A percentile compares a stretch with the other conserved stretches of the same genome.
These are phyloP conservation scores for Ypsolopha scabrella DNA, from an alignment of 2,888 invertebrate genomes.

Conservation along the genomic window DNA sequence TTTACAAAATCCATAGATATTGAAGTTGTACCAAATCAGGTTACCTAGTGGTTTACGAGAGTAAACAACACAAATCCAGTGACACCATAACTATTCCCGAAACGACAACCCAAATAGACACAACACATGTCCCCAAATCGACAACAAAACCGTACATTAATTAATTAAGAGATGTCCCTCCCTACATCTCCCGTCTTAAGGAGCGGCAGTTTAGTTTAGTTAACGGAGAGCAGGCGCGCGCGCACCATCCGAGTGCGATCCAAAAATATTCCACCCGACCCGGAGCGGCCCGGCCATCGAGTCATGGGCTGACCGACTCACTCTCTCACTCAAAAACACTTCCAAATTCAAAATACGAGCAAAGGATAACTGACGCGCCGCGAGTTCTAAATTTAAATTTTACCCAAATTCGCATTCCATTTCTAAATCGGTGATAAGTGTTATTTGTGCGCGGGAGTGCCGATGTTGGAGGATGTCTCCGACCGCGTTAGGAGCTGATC, in stretches of 20 bases:
- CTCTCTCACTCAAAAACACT: neutral
- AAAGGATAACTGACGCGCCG: constrained; percentile 1
- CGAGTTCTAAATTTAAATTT: constrained; percentile 4
- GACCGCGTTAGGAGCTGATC: constrained; percentile 50
- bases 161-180: constrained; percentile 8
- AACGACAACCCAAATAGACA: neutral
- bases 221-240: constrained; percentile 49
- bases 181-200: constrained; percentile 57
- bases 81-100: neutral
- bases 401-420: constrained; percentile 3
- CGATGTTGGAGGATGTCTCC: constrained; percentile 38
- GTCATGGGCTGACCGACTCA: constrained; percentile 28
- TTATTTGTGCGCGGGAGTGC: no score
- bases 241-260: constrained; percentile 41
- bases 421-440: neutral
- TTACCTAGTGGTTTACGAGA: no score
- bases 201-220: constrained; percentile 47
- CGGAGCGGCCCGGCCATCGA: constrained; percentile 32
- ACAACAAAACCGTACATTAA: neutral
- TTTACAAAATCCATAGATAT: no score
- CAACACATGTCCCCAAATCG: neutral
- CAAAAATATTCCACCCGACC: constrained; percentile 43
- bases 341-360: constrained; percentile 7
- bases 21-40: no score
- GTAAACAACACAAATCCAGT: neutral